Conservation (phyloP, 1,140 invertebrate genomes). For the Vollenhovia emeryi region DNA sequence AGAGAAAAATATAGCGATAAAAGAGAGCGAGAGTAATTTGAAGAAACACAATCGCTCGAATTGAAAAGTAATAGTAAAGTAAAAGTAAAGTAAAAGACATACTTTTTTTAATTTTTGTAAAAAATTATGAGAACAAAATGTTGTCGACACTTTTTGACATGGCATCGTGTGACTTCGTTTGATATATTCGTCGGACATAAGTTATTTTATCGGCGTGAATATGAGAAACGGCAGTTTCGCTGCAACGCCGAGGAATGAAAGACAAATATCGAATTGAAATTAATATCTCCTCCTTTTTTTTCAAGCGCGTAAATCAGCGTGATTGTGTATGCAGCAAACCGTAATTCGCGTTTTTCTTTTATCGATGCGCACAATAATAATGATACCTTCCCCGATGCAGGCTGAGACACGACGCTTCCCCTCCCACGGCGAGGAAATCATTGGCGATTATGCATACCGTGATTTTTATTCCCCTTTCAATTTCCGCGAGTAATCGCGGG, state of each 20-base stretch:
- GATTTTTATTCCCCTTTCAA: constrained; percentile 20
- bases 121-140: neutral
- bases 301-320: neutral
- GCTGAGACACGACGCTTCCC: neutral
- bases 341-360: neutral
- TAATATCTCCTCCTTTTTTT: neutral
- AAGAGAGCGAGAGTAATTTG: neutral
- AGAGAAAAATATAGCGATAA: no score
- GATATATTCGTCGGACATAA: neutral
- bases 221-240: neutral
- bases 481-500: neutral
- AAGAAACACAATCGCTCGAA: neutral
- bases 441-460: neutral
- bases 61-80: no score
- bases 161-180: neutral
- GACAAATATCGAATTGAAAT: neutral
- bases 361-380: neutral
- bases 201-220: neutral
- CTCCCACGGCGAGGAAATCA: neutral
- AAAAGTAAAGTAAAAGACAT: no score
- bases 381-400: neutral
- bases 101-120: neutral
- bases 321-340: neutral
- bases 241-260: neutral
- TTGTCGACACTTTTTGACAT: neutral